Base-by-base conservation (phyloP, 2,888 invertebrate species). In the Drosophila robusta region DNA sequence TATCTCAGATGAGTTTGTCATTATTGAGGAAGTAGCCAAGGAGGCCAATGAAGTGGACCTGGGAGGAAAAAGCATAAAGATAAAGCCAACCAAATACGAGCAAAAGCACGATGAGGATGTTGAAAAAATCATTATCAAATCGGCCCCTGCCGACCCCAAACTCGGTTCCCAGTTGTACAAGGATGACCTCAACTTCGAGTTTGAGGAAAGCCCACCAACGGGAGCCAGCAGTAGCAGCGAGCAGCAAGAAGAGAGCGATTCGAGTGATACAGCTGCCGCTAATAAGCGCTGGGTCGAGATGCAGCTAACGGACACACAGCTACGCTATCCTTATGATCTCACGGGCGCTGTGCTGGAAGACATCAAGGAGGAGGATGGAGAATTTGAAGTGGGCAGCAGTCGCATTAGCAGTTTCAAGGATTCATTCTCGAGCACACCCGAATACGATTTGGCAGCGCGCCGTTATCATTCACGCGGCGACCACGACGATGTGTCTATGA, bases 341-440 rank as follows among this genome's bases (percentile, higher is more conserved):
- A 96, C 97, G 86, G 93, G 97, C 66, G 96, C 97, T 14, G 96
- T 97, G 4, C 92, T 98, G 41, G 98, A 98, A 93, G 98, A 98
- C 85, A 98, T 97, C 44, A 97, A 97, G 92, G 97, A 97, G 91
- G 98, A 98, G 92, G 98, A 98, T 92, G 96, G 97, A 52, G 97
- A 97, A 89, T 96, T 97, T 89, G 96, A 97, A 90, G 95, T 97
- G 50, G 97, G 97, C 36, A 95, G 95, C 87, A 95, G 94, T 78
- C 90, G 92, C 18, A 92, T 92, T 4, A 96, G 96, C 79, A 96
- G 96, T 82, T 95, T 97, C 87, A 96, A 97, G 84, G 97, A 97
- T 87, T 97, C 97, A 0, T 95, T 96, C 69, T 97, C 97, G 7
- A 98, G 98, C 86, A 96, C 98, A 1, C 98, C 98, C 0, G 98